phyloP scores from a whole-genome alignment of 2,888 invertebrate species.

The Philonicus albiceps region DNA sequence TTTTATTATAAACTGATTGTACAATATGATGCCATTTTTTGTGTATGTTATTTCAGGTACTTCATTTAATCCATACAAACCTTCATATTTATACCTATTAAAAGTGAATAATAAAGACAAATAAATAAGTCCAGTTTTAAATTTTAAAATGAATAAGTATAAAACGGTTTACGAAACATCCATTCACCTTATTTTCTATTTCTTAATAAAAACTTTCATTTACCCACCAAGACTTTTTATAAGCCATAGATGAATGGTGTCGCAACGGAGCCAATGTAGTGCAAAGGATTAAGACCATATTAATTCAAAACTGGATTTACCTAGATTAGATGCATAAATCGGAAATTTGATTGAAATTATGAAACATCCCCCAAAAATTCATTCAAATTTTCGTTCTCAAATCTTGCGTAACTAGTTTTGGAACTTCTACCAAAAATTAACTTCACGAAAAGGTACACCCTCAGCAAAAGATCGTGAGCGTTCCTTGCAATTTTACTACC shows the following conservation, averaged over 20 bases:
- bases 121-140: too few species aligned
- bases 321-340: neutral
- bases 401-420: neutral
- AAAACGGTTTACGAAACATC: neutral
- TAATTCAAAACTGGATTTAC: neutral
- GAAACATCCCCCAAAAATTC: neutral
- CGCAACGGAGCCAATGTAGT: too few species aligned
- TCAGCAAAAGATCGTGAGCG: neutral
- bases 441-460: neutral
- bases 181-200: neutral
- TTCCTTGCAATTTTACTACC: neutral
- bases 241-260: too few species aligned
- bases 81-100: too few species aligned
- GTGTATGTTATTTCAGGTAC: too few species aligned
- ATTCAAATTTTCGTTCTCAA: neutral
- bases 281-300: too few species aligned
- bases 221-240: too few species aligned
- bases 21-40: too few species aligned
- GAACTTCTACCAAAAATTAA: neutral
- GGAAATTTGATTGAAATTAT: neutral
- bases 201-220: neutral
- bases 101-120: too few species aligned
- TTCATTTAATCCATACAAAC: too few species aligned
- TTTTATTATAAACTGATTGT: too few species aligned
- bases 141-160: too few species aligned